A percentile compares a stretch with the other conserved stretches of the same genome.
These are phyloP conservation scores for Rhincodon typus DNA, from an alignment of 2,797 vertebrate genomes.

Conservation along the genomic window DNA sequence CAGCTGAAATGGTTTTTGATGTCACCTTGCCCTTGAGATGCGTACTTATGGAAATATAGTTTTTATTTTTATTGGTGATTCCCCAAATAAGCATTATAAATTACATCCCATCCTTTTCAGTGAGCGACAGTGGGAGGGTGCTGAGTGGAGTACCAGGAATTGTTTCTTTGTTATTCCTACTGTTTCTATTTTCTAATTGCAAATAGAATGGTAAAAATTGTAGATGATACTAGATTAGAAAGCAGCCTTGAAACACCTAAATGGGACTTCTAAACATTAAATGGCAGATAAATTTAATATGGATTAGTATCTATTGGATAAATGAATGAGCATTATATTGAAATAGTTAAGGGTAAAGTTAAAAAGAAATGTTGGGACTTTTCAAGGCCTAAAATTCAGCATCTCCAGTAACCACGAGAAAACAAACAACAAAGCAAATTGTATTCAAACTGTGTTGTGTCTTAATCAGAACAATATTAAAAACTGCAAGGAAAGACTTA, in stretches of 20 bases:
- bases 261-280: neutral
- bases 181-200: neutral
- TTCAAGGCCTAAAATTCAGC: neutral
- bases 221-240: neutral
- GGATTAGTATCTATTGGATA: neutral
- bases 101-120: neutral
- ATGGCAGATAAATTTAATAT: neutral
- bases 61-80: slow-evolving; percentile 9
- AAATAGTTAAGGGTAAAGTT: neutral
- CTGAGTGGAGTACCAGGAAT: neutral
- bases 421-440: too few species aligned
- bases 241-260: neutral
- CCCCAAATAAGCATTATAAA: neutral
- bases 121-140: neutral
- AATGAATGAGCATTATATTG: neutral
- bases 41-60: neutral
- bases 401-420: neutral
- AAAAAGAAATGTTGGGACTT: neutral
- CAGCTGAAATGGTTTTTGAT: slow-evolving; percentile 1
- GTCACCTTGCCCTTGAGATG: slow-evolving; percentile 20
- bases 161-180: neutral
- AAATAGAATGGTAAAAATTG: neutral
- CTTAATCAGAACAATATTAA: neutral
- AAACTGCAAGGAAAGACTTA: neutral
- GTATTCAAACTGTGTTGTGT: neutral